Evolutionary conservation across 2,113 vertebrate genomes (phyloP).

Genomic region (Sapayoa aenigma): DNA sequence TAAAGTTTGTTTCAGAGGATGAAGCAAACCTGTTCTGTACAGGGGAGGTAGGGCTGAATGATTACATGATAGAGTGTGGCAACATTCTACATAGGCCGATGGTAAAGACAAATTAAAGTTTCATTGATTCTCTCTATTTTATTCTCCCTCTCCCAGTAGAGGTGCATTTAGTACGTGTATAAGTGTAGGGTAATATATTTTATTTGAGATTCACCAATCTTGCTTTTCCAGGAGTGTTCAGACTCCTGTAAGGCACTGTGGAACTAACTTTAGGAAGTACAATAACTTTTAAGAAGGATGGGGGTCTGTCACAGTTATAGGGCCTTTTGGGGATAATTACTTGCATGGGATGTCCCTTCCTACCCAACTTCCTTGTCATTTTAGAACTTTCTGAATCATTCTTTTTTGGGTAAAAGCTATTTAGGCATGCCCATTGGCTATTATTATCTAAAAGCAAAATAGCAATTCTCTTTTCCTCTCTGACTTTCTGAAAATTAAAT

Average conservation of each 20-base stretch:
- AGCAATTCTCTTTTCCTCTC: background rate
- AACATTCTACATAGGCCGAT: background rate
- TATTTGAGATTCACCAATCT: background rate
- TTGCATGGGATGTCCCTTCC: background rate
- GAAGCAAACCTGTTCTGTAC: background rate
- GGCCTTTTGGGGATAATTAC: background rate
- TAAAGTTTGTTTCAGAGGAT: background rate
- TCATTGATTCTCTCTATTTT: background rate
- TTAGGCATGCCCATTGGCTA: background rate
- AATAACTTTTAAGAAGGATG: background rate
- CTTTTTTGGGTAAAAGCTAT: background rate
- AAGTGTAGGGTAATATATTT: background rate
- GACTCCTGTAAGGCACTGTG: background rate
- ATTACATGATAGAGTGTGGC: fast-evolving
- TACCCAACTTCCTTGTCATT: background rate
- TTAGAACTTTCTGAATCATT: background rate
- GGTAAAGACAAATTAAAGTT: background rate
- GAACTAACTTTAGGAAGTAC: background rate
- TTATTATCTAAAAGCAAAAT: background rate
- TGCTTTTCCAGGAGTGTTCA: background rate
- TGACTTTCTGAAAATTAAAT: background rate
- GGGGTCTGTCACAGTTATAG: background rate
- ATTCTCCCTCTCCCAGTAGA: background rate
- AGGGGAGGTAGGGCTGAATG: background rate
- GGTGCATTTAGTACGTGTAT: background rate